Conservation (phyloP, 2,797 vertebrate species). For the Antrozous pallidus region DNA sequence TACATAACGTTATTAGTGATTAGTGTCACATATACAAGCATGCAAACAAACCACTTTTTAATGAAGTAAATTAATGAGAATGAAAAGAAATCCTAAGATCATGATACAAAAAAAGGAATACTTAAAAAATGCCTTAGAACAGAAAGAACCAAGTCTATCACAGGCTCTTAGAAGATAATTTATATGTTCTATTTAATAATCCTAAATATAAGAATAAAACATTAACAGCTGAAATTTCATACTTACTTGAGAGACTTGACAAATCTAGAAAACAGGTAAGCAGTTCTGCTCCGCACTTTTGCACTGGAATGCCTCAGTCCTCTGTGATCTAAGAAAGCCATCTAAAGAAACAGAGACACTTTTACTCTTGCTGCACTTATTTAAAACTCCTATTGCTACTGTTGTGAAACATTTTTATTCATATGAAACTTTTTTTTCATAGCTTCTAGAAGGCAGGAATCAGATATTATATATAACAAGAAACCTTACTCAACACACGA, state of each 20-base stretch:
- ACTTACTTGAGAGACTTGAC: constrained; percentile 97
- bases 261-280: constrained; percentile 98
- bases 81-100: neutral
- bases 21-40: neutral
- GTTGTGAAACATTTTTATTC: neutral
- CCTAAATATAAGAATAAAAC: neutral
- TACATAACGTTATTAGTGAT: neutral
- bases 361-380: neutral
- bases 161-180: neutral
- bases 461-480: neutral
- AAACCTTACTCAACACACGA: neutral
- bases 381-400: neutral
- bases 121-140: neutral
- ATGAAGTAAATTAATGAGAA: neutral
- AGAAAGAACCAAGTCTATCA: neutral
- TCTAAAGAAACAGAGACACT: constrained; percentile 82
- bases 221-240: neutral
- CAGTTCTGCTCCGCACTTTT: constrained; percentile 90
- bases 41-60: neutral
- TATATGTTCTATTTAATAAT: neutral
- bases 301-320: constrained; percentile 88
- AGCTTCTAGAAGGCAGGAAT: neutral
- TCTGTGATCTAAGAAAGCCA: constrained; percentile 97
- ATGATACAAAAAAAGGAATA: neutral
- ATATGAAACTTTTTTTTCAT: neutral